A percentile compares a stretch with the other conserved stretches of the same genome.
phyloP scores from a whole-genome alignment of 2,113 vertebrate species.

The Hippoglossus stenolepis region DNA sequence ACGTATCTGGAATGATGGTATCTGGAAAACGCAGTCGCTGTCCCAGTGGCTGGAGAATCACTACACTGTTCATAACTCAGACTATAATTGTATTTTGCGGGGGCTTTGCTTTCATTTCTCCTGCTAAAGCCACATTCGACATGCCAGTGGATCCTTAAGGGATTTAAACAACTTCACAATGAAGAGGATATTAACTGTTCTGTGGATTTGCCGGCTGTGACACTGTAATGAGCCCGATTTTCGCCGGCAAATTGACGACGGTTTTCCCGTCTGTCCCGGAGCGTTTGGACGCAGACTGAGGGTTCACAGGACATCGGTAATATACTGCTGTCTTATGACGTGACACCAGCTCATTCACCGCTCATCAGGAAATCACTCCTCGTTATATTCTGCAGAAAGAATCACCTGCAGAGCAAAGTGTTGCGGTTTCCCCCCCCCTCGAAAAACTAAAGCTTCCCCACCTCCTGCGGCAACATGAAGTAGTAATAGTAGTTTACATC shows the following conservation, averaged over 20 bases:
- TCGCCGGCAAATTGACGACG: constrained; percentile 46
- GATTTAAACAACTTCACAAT: constrained; percentile 69
- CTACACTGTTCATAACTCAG: constrained; percentile 50
- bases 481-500: constrained; percentile 38
- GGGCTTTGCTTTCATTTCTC: constrained; percentile 60
- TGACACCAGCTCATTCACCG: constrained; percentile 11
- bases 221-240: constrained; percentile 58
- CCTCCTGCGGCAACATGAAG: no score
- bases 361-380: no score
- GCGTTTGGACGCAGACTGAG: constrained; percentile 14
- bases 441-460: no score
- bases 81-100: constrained; percentile 62
- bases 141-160: constrained; percentile 54
- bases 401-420: constrained; percentile 5
- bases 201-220: constrained; percentile 60
- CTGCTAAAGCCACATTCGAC: constrained; percentile 65
- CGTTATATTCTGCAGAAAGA: no score
- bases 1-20: constrained; percentile 14
- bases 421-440: no score
- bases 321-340: constrained; percentile 10
- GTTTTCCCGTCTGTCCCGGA: constrained; percentile 19
- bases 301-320: constrained; percentile 28
- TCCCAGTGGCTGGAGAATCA: constrained; percentile 32
- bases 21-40: constrained; percentile 45
- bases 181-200: constrained; percentile 61